Evolutionary conservation across 2,113 vertebrate genomes (phyloP), one percentile per base, ranked within the genome.

Genomic region (Picathartes gymnocephalus): DNA sequence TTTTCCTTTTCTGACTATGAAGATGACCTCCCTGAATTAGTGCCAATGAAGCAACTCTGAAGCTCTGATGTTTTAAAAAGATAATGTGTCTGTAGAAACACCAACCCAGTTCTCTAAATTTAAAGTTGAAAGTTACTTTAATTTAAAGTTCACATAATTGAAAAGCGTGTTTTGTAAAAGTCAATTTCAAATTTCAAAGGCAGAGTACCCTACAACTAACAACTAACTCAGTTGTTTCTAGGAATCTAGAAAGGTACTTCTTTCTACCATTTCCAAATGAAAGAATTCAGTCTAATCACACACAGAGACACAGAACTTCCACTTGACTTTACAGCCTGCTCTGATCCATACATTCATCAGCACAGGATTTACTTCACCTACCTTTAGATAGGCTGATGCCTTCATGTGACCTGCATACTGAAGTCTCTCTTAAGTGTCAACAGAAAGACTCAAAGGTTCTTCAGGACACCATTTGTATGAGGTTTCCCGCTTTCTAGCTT

Each of bases 311-410:
- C 18, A 61, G 10, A 69, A 57, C 14, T 31, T 22, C 8, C 50
- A 15, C 42, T 28, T 61, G 45, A 78, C 31, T 89, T 73, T 40
- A 57, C 9, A 57, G 25, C 4, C 25, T 81, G 13, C 37, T 93
- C 47, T 54, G 28, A 87, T 20, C 6, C 25, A 78, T 9, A 40
- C 13, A 14, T 53, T 65, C 17, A 48, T 25, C 47, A 66, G 7
- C 11, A 69, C 6, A 40, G 33, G 19, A 15, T 78, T 68, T 77
- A 56, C 13, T 19, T 53, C 40, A n/a, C 5, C 33, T 53, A 1
- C 27, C 10, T 17, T n/a, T n/a, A 62, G 4, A 50, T 15, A 7
- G 37, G 6, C 13, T 42, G 0, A 2, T 40, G 4, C 8, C 37
- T 81, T 10, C 42, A 23, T 15, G 7, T 48, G 16, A 44, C 10